phyloP scores from a whole-genome alignment of 2,797 vertebrate genomes.

The Oreochromis grahami region DNA sequence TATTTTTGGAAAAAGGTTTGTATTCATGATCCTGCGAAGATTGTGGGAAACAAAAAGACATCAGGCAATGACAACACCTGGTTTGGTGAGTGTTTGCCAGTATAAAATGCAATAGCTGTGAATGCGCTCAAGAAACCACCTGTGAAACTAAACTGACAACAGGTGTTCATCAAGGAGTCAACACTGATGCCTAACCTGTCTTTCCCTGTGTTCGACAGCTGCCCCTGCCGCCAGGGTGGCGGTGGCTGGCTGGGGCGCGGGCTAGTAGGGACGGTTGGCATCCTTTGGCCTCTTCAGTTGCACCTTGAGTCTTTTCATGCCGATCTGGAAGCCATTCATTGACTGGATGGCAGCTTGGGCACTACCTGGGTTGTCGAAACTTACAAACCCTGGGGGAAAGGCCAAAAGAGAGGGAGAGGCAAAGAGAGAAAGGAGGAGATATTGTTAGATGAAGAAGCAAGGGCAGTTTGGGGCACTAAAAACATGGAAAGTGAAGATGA shows the following conservation, averaged over 20 bases:
- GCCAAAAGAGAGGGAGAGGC: neutral
- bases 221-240: conserved; percentile 67
- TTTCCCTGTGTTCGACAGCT: conserved; percentile 69
- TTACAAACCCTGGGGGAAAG: conserved; percentile 90
- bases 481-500: conserved; percentile 11
- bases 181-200: conserved; percentile 62
- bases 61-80: conserved; percentile 15
- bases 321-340: conserved; percentile 99
- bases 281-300: conserved; percentile 99
- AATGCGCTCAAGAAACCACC: conserved; percentile 19
- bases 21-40: conserved; percentile 47
- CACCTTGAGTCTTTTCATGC: conserved; percentile 99
- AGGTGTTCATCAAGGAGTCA: neutral
- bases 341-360: conserved; percentile 99
- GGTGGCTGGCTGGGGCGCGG: conserved; percentile 64
- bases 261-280: conserved; percentile 97
- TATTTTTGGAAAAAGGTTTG: neutral
- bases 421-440: neutral
- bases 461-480: neutral
- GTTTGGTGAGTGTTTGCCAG: conserved; percentile 24
- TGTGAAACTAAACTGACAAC: conserved; percentile 1
- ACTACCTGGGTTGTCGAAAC: conserved; percentile 99
- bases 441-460: conserved; percentile 40
- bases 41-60: conserved; percentile 31
- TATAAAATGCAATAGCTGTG: neutral